Percentiles rank a stretch among this genome's conserved stretches.
Conservation (phyloP, 1,140 invertebrate genomes). For the Brachionus plicatilis region DNA sequence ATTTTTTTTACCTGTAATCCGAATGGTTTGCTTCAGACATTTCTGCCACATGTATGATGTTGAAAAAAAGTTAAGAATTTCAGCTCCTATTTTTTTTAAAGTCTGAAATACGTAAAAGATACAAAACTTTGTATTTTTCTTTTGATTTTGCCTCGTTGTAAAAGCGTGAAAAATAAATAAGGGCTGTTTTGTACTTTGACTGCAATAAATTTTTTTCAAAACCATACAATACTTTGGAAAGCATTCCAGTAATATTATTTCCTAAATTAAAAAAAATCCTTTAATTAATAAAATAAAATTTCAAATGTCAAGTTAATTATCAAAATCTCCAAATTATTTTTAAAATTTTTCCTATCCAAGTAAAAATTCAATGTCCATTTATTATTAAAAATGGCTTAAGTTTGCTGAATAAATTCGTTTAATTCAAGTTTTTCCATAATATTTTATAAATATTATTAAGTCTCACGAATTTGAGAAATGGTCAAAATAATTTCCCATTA, state of each 20-base stretch:
- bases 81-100: slow-evolving; percentile 1
- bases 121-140: neutral
- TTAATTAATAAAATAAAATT: no score
- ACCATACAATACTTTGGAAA: neutral
- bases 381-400: no score
- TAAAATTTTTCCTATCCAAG: no score
- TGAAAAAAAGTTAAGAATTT: neutral
- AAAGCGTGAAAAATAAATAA: neutral
- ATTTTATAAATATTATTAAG: no score
- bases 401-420: no score
- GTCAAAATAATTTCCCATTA: no score
- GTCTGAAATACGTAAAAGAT: neutral
- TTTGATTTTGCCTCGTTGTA: neutral
- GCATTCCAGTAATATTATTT: neutral
- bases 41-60: neutral
- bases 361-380: no score
- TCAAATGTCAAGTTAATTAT: no score
- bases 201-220: neutral
- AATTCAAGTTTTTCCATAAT: no score
- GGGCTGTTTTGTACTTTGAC: neutral
- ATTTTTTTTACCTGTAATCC: neutral
- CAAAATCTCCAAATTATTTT: no score
- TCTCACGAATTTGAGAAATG: no score
- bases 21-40: neutral
- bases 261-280: neutral